A percentile compares a stretch with the other conserved stretches of the same genome.
Evolutionary conservation across 2,888 invertebrate genomes (phyloP).

Genomic region (Leptinotarsa juncta): DNA sequence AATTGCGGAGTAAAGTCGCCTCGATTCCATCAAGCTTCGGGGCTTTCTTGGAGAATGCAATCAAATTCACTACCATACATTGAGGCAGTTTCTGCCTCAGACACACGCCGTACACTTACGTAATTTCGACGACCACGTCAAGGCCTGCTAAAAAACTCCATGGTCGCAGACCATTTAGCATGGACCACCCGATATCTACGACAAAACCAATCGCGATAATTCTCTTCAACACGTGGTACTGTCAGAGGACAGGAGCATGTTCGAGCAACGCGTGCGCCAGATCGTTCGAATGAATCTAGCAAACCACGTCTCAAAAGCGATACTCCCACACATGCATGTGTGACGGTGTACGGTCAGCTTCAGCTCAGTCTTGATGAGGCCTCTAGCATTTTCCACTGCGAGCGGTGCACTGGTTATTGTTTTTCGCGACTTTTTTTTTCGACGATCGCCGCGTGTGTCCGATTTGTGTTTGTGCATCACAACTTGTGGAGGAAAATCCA

Average conservation of each 20-base stretch:
- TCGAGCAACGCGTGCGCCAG: not conserved
- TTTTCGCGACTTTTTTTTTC: not conserved
- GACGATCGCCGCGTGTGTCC: conserved; percentile 1
- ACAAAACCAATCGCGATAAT: conserved; percentile 17
- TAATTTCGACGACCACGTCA: not conserved
- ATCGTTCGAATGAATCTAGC: not conserved
- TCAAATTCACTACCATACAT: no score
- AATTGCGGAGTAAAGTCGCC: no score
- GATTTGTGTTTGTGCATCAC: conserved; percentile 12
- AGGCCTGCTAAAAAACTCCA: not conserved
- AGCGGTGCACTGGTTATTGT: not conserved
- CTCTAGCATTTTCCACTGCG: conserved; percentile 3
- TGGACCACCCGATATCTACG: conserved; percentile 1
- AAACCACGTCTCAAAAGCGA: not conserved
- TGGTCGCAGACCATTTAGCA: not conserved
- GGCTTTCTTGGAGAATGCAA: no score
- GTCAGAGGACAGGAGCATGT: not conserved
- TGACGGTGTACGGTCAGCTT: conserved; percentile 1
- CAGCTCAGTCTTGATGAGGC: not conserved
- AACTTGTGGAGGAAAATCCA: not conserved
- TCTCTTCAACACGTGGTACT: not conserved
- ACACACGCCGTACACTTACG: not conserved
- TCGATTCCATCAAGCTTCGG: no score
- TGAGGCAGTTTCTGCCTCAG: no score
- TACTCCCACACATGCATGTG: conserved; percentile 16